Base-by-base conservation (phyloP, 2,113 vertebrate genomes). In the Aptenodytes forsteri region DNA sequence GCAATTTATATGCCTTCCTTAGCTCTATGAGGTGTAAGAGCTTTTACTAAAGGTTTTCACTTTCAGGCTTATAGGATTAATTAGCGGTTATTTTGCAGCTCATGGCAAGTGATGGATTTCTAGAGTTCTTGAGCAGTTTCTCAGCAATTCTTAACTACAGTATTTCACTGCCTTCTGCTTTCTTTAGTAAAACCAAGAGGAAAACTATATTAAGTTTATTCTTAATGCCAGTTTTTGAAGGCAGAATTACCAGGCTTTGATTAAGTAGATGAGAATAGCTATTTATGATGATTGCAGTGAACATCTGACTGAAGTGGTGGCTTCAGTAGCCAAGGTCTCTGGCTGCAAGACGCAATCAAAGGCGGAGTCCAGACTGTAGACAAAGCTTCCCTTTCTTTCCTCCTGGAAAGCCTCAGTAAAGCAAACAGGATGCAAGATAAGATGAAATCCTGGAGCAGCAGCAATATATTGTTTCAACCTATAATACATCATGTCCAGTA, bases 61-160 rank as follows among this genome's bases (percentile, higher is more conserved):
- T 93, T 82, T 82, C 73, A 67, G 80, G 30, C 40, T 92, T 89
- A 82, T 22, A 87, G 89, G 77, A 95, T 96, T 97, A 96, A 95
- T 96, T 96, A 96, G 83, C 11, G 8, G 83, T 67, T 92, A 79
- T 91, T 95, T 96, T 95, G 69, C 58, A 82, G 69, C 72, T 91
- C 36, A 22, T 79, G 77, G 61, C 52, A 79, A 49, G 72, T 91
- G 95, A 92, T 88, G 59, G 40, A 85, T 94, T 83, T 93, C 73
- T 76, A 26, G 73, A 47, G 42, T 40, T 82, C 56, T 69, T 64
- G 44, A 77, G 79, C 40, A 65, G 47, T 71, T 95, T 21, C 36
- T 67, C 47, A 93, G 44, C 78, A 87, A 16, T 93, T 91, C 81
- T 81, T 54, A 73, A 69, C 42, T 56, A 1, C 52, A 71, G 47